These are phyloP conservation scores for Calameuta filiformis DNA, from an alignment of 2,888 invertebrate species.

Conservation along the genomic window DNA sequence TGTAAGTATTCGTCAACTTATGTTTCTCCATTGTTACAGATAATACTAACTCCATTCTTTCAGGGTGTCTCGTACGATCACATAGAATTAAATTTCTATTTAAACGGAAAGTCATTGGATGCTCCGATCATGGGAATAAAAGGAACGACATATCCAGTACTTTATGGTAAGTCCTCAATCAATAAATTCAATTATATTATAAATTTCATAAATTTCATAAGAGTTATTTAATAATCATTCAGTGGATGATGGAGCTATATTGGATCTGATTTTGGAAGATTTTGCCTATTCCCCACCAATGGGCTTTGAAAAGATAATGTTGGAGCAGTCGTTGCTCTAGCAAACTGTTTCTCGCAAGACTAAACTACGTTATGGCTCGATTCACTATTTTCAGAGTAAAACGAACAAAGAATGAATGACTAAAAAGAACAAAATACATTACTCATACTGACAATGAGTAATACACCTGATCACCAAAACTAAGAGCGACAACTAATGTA, in stretches of 20 bases:
- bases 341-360: conserved; percentile 35
- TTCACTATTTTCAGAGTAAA: conserved; percentile 17
- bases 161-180: conserved; percentile 79
- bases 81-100: conserved; percentile 92
- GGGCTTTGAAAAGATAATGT: conserved; percentile 95
- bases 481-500: conserved; percentile 19
- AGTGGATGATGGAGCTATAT: conserved; percentile 98
- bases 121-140: conserved; percentile 88
- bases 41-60: conserved; percentile 35
- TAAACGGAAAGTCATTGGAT: conserved; percentile 91
- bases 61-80: conserved; percentile 96
- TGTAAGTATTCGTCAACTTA: conserved; percentile 63
- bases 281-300: conserved; percentile 85
- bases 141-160: conserved; percentile 90
- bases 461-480: background rate
- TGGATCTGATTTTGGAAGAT: conserved; percentile 93
- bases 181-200: conserved; percentile 4
- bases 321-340: conserved; percentile 96
- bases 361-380: background rate
- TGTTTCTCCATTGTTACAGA: background rate
- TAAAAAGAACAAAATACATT: background rate
- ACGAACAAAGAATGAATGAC: conserved; percentile 6
- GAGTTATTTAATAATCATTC: conserved; percentile 60
- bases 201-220: conserved; percentile 16
- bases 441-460: background rate